Conservation (phyloP, 2,888 invertebrate species). For the Thera britannica region DNA sequence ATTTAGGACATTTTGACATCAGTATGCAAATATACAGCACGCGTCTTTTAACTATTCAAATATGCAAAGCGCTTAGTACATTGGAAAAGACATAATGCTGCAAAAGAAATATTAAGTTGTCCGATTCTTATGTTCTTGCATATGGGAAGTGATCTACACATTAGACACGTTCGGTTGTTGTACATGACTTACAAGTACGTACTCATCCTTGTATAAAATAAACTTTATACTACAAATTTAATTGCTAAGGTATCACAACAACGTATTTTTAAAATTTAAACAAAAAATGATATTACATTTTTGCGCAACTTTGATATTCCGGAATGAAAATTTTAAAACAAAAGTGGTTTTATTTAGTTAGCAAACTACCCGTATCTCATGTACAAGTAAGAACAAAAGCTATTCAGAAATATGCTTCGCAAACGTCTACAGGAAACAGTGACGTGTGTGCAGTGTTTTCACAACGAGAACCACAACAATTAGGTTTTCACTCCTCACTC, state of each 20-base stretch:
- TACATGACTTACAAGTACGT: no score
- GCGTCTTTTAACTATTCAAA: constrained; percentile 71
- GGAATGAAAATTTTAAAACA: constrained; percentile 1
- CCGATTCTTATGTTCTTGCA: no score
- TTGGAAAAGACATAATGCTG: no score
- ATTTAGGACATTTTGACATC: constrained; percentile 47
- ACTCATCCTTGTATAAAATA: no score
- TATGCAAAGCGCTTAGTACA: constrained; percentile 71
- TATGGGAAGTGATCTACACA: no score
- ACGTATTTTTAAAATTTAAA: no score
- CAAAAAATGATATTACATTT: no score
- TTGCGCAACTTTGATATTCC: no score
- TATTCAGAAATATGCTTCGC: constrained; percentile 75
- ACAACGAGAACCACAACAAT: constrained; percentile 69
- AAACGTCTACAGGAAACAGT: constrained; percentile 67
- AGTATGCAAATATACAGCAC: constrained; percentile 65
- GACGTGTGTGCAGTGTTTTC: constrained; percentile 79
- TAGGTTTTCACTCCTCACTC: constrained; percentile 68
- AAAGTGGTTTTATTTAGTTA: constrained; percentile 50
- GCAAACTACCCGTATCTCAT: constrained; percentile 57
- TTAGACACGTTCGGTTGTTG: no score
- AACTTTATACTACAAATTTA: no score
- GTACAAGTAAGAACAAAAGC: constrained; percentile 80
- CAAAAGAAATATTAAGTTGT: no score
- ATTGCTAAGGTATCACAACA: no score